These are phyloP conservation scores for Actias luna DNA, from an alignment of 2,888 invertebrate genomes.

Conservation along the genomic window DNA sequence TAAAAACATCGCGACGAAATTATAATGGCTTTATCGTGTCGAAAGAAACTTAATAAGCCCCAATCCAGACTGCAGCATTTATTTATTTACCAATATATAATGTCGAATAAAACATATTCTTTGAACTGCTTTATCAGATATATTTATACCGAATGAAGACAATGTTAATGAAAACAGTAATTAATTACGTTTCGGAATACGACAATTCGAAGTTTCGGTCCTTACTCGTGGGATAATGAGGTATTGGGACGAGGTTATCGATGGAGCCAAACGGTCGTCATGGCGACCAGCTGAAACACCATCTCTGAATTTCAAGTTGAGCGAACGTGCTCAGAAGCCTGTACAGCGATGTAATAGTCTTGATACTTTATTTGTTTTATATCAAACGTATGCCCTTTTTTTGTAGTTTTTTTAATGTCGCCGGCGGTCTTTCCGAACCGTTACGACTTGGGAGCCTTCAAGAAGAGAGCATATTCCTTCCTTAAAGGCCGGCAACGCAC, in stretches of 20 bases:
- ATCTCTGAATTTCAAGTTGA: conserved; percentile 6
- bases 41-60: background rate
- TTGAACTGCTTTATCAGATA: background rate
- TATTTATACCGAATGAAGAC: background rate
- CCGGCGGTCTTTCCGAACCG: too few species aligned
- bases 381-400: background rate
- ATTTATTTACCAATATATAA: background rate
- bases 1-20: background rate
- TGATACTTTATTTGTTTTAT: background rate
- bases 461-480: too few species aligned
- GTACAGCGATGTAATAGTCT: background rate
- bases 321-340: background rate
- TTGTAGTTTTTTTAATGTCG: too few species aligned
- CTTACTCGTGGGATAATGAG: background rate
- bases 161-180: background rate
- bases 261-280: conserved; percentile 6
- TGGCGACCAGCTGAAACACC: conserved; percentile 9
- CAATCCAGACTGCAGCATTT: background rate
- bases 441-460: too few species aligned
- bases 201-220: background rate
- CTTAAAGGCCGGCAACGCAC: too few species aligned
- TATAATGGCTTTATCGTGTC: background rate
- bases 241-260: background rate
- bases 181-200: background rate
- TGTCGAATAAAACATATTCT: background rate